A percentile compares a stretch with the other conserved stretches of the same genome.
phyloP scores from a whole-genome alignment of 2,888 invertebrate genomes.

The Homarus gammarus region DNA sequence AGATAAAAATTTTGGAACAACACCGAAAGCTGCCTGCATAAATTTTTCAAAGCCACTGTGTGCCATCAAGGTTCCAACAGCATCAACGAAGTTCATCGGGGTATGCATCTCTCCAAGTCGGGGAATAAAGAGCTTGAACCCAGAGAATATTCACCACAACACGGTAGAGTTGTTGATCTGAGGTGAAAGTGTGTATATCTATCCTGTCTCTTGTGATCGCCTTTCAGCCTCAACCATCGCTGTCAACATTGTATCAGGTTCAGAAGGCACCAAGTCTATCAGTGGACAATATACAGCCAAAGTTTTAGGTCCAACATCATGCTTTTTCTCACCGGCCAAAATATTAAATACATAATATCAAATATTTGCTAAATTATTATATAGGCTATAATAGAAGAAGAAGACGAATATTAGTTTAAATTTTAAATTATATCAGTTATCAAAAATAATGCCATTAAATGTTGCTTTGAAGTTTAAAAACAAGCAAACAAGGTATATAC shows the following conservation, averaged over 20 bases:
- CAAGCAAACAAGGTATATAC: too few species aligned
- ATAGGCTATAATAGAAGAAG: too few species aligned
- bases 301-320: too few species aligned
- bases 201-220: neutral
- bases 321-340: neutral
- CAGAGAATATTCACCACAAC: constrained; percentile 1
- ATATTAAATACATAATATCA: too few species aligned
- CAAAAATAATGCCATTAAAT: too few species aligned
- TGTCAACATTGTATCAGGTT: neutral
- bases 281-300: too few species aligned
- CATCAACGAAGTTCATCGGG: neutral
- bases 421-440: too few species aligned
- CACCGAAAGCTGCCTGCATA: neutral
- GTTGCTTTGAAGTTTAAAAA: too few species aligned
- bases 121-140: too few species aligned
- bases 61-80: constrained; percentile 13
- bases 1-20: neutral
- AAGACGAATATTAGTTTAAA: too few species aligned
- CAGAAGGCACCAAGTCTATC: neutral
- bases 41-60: neutral
- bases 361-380: too few species aligned
- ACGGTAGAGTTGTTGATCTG: neutral
- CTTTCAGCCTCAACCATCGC: neutral
- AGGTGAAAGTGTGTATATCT: neutral
- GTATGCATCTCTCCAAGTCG: constrained; percentile 7